Base-by-base conservation (phyloP, 92 coral and sea anemone genomes). In the Ricordea florida region DNA sequence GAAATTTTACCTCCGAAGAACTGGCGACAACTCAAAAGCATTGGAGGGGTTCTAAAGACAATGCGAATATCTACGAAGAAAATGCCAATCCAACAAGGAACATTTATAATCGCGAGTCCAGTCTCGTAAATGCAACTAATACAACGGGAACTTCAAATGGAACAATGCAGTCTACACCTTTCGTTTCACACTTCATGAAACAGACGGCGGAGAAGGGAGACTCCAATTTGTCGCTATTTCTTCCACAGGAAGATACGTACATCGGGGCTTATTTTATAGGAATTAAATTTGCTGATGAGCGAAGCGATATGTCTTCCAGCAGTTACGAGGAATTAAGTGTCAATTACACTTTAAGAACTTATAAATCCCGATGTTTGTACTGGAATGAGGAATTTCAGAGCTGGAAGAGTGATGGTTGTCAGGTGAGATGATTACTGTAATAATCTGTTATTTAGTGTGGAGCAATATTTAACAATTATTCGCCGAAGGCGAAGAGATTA, bases 381-480 rank as follows among this genome's bases (percentile, higher is more conserved):
- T 90, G 96, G 96, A 87, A 74, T 17, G 87, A 72, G 47, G 57
- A 63, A 48, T 71, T 71, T 15, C 74, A 90, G 31, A 61, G 56
- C 11, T 90, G 96, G 96, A 87, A 62, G 40, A 70, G 81, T 24
- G 84, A 90, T 29, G 96, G 96, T 1, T 90, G 96, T 47, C 41
- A 63, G 74, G 96, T 87, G 49, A 52, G 84, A 30, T 34, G n/a
- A 32, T 23, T 21, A 27, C 3, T 25, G 21, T n/a, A n/a, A n/a
- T n/a, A n/a, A n/a, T n/a, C n/a, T n/a, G n/a, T n/a, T n/a, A n/a
- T n/a, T n/a, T n/a, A n/a, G n/a, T n/a, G n/a, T n/a, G n/a, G n/a
- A n/a, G n/a, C n/a, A n/a, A n/a, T n/a, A n/a, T n/a, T n/a, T n/a
- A n/a, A n/a, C n/a, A n/a, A n/a, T n/a, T n/a, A n/a, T n/a, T n/a